These are phyloP conservation scores for Phataginus tricuspis DNA, from an alignment of 2,797 vertebrate species.

Conservation along the genomic window DNA sequence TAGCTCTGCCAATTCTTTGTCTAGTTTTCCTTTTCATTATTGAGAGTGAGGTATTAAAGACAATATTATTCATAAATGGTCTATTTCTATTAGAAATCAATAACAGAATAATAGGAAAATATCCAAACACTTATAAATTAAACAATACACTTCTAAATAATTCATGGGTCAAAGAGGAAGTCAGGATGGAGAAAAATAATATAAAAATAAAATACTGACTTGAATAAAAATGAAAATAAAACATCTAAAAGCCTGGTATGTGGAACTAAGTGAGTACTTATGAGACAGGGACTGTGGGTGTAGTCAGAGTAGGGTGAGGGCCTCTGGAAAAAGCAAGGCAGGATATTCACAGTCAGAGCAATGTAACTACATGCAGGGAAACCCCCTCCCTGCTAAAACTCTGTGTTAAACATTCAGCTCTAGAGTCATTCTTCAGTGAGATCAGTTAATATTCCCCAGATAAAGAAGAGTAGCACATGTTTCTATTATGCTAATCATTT, in stretches of 20 bases:
- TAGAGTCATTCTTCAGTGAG: too few species aligned
- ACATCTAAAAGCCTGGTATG: too few species aligned
- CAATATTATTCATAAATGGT: neutral
- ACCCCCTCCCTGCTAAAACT: too few species aligned
- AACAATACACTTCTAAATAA: neutral
- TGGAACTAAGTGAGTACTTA: neutral
- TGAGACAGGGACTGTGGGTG: too few species aligned
- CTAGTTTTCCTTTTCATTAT: neutral
- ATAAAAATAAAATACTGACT: neutral
- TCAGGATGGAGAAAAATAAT: neutral
- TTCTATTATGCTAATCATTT: too few species aligned
- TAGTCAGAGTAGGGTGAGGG: too few species aligned
- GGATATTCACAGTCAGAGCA: too few species aligned
- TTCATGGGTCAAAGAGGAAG: neutral
- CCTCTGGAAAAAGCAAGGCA: too few species aligned
- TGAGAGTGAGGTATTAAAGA: neutral
- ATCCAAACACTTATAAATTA: neutral
- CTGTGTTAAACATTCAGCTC: too few species aligned
- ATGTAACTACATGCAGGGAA: too few species aligned
- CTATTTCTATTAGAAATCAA: neutral
- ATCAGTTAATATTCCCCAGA: too few species aligned
- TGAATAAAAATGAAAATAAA: neutral
- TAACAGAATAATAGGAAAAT: neutral
- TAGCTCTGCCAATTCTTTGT: neutral
- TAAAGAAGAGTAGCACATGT: too few species aligned